phyloP scores from a whole-genome alignment of 2,113 vertebrate genomes.

The Percina caprodes region DNA sequence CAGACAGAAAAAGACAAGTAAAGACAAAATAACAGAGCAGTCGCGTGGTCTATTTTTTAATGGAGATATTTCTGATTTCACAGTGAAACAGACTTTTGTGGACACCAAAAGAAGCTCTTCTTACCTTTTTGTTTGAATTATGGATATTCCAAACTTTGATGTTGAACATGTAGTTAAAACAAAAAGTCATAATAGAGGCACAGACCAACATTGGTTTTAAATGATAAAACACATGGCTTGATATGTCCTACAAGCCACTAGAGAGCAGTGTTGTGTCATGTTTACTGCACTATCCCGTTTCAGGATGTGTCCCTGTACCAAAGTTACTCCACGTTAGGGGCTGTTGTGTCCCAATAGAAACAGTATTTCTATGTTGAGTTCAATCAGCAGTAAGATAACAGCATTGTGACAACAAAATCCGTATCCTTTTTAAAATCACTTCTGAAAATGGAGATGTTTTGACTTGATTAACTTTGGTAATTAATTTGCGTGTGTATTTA shows the following conservation, averaged over 20 bases:
- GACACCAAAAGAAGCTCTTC: background rate
- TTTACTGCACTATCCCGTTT: background rate
- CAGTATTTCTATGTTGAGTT: background rate
- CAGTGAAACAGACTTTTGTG: background rate
- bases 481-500: background rate
- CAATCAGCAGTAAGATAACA: background rate
- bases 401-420: background rate
- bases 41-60: background rate
- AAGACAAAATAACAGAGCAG: background rate
- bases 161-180: background rate
- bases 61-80: background rate
- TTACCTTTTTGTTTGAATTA: background rate
- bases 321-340: background rate
- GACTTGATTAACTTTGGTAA: background rate
- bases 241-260: slow-evolving; percentile 26
- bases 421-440: background rate
- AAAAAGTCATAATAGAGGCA: background rate
- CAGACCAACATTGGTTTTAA: background rate
- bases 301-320: background rate
- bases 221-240: background rate
- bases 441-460: background rate
- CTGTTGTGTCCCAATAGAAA: background rate
- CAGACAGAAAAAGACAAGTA: background rate
- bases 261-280: slow-evolving; percentile 47
- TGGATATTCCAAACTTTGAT: background rate